Conservation (phyloP, 1,140 invertebrate species). For the Drosophila parvula region DNA sequence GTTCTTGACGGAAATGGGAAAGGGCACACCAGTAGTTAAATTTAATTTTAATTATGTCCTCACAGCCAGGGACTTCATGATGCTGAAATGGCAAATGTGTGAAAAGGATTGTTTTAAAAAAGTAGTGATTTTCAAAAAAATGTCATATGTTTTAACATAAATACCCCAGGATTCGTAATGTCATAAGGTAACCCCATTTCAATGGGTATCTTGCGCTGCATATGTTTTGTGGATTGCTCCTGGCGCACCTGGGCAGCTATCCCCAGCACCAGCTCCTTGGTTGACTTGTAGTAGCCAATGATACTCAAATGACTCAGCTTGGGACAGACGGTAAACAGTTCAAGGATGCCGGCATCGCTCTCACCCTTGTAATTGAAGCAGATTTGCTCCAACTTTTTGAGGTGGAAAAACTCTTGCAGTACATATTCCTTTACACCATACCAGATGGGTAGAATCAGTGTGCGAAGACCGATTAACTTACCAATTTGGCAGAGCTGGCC, state of each 20-base stretch:
- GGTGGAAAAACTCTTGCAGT: constrained; percentile 2
- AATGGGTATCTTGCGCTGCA: constrained; percentile 38
- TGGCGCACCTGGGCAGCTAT: constrained; percentile 23
- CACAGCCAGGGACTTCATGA: neutral
- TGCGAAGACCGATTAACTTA: constrained; percentile 24
- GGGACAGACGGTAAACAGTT: constrained; percentile 34
- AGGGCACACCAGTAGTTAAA: constrained; percentile 3
- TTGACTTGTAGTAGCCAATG: constrained; percentile 3
- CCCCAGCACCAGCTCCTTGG: constrained; percentile 14
- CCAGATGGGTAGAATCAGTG: constrained; percentile 21
- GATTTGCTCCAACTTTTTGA: constrained; percentile 37
- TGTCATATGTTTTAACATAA: too few species aligned
- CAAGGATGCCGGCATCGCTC: constrained; percentile 16
- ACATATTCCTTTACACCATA: neutral
- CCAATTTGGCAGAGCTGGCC: neutral
- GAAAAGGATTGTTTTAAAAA: too few species aligned
- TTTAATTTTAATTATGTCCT: neutral
- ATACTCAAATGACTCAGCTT: constrained; percentile 28
- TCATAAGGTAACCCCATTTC: constrained; percentile 8
- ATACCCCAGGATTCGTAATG: neutral
- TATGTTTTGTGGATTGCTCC: constrained; percentile 4
- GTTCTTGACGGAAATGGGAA: neutral
- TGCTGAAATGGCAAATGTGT: too few species aligned
- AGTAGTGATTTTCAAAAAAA: too few species aligned
- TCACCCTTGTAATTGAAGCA: constrained; percentile 12